These are phyloP conservation scores for Sceloporus tristichus DNA, from an alignment of 2,113 vertebrate species.

Conservation along the genomic window DNA sequence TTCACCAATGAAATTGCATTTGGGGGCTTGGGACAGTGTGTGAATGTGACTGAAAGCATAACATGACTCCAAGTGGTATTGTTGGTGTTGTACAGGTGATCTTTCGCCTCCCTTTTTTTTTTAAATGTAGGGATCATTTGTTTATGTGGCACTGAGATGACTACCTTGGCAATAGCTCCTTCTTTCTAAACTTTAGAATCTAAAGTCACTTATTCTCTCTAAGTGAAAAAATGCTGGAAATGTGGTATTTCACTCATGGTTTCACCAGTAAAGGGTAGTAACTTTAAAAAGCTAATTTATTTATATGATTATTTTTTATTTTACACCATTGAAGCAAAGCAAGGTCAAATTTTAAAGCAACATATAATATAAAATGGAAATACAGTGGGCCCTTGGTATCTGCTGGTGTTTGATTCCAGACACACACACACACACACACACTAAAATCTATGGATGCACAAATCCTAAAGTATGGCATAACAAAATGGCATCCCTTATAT, in stretches of 20 bases:
- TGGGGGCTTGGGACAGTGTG: no score
- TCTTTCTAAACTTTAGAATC: background rate
- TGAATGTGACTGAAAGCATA: no score
- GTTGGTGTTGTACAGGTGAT: no score
- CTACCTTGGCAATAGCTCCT: background rate
- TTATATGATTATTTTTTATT: background rate
- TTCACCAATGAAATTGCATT: no score
- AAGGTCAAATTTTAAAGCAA: background rate
- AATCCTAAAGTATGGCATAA: no score
- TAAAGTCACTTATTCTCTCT: background rate
- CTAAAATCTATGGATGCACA: no score
- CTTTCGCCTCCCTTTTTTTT: no score
- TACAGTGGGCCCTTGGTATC: no score
- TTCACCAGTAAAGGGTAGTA: background rate
- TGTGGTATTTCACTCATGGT: background rate
- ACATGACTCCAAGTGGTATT: no score
- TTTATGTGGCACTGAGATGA: rapidly evolving
- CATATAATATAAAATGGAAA: background rate
- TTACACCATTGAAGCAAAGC: background rate
- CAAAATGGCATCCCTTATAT: no score
- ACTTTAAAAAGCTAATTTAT: background rate
- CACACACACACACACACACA: no score
- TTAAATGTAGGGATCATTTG: rapidly evolving
- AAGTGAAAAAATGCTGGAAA: background rate
- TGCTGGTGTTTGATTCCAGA: no score